Evolutionary conservation across 2,888 invertebrate species (phyloP).

Genomic region (Dasysyrphus albostriatus): DNA sequence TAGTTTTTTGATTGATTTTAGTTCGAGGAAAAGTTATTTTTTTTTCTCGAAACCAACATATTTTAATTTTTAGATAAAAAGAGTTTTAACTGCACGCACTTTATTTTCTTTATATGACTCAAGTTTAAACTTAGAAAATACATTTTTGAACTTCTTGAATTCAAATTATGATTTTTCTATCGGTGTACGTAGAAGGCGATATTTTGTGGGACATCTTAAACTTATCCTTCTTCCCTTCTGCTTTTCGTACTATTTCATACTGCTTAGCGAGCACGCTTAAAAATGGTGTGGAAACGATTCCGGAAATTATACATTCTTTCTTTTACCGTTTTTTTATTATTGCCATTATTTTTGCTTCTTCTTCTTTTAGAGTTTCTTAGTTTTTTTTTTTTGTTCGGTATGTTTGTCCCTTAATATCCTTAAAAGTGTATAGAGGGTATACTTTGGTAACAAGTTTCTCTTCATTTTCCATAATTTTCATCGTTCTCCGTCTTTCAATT

Average conservation of each 20-base stretch:
- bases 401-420: constrained; percentile 63
- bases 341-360: constrained; percentile 29
- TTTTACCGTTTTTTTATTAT: constrained; percentile 11
- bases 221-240: constrained; percentile 30
- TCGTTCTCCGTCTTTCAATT: constrained; percentile 55
- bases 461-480: constrained; percentile 72
- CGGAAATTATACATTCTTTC: constrained; percentile 74
- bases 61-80: too few relatives aligned
- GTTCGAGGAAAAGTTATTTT: too few relatives aligned
- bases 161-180: background rate
- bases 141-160: background rate
- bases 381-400: background rate
- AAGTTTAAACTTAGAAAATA: too few relatives aligned
- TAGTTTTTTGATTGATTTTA: too few relatives aligned
- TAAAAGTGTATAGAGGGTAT: constrained; percentile 49
- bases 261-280: constrained; percentile 46
- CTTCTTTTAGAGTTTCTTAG: background rate
- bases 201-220: constrained; percentile 50
- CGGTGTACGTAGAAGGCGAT: background rate
- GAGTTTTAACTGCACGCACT: too few relatives aligned
- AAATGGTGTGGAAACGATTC: constrained; percentile 74
- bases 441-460: constrained; percentile 70
- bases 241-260: background rate
- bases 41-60: too few relatives aligned
- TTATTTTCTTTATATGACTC: too few relatives aligned